Base-by-base conservation (phyloP, 2,888 invertebrate species). In the Clunio marinus region DNA sequence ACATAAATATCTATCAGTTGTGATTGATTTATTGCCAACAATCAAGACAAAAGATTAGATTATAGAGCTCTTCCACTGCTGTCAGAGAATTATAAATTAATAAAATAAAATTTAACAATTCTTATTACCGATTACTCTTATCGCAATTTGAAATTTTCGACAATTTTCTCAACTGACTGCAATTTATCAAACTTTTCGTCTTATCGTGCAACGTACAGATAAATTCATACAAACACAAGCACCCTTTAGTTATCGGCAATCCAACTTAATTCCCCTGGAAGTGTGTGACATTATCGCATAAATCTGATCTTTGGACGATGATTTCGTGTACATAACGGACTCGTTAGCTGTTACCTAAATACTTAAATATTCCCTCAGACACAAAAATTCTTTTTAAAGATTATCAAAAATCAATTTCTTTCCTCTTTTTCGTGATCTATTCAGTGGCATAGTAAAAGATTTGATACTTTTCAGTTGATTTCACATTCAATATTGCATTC, bases 381-480 rank as follows among this genome's bases (percentile, higher is more conserved):
- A 32, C 32, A 7, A 32, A 32, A 4, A 8, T 62, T 62, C 32
- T 35, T 62, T n/a, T 24, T 45, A 65, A 28, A 25, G 45, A 35
- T 41, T 46, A 65, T 35, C 17, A 46, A 46, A 62, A 62, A 62
- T 35, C 41, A 35, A 62, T 41, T 46, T 65, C 28, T 46, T 37
- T 4, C 15, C 45, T 51, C 41, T 15, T 41, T n/a, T n/a, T n/a
- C n/a, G 41, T n/a, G 15, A 41, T 41, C 25, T 25, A 13, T 25
- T 57, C n/a, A 28, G 27, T 27, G 57, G 20, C 13, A 13, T 57
- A 59, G 45, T 45, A 46, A 65, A 65, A 22, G 51, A 51, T 51
- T 51, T 41, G 63, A 65, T 65, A 65, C 28, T 65, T 65, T 41
- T 41, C 63, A 46, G 46, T 35, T 65, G 63, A 65, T 65, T 65